Percentiles rank a stretch among this genome's conserved stretches.
Evolutionary conservation across 2,797 vertebrate genomes (phyloP).

Genomic region (Phoxinus dragarum): DNA sequence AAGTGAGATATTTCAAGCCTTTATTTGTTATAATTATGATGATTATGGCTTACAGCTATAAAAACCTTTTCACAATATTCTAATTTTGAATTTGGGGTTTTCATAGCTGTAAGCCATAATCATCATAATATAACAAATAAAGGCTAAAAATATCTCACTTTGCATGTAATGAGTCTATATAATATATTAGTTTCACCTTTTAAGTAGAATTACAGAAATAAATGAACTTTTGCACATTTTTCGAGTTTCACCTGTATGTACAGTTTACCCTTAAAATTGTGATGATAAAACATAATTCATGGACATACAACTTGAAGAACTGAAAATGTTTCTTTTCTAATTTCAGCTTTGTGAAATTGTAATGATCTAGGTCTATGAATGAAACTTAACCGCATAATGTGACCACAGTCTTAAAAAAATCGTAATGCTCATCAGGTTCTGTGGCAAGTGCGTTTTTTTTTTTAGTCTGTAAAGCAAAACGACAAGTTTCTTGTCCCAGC

Average conservation of each 20-base stretch:
- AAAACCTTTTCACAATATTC: no score
- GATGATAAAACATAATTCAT: neutral
- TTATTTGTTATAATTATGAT: no score
- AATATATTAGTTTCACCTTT: no score
- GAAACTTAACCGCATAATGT: neutral
- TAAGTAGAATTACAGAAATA: no score
- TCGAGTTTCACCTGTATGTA: neutral
- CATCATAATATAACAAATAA: no score
- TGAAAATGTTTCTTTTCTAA: neutral
- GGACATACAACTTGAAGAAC: neutral
- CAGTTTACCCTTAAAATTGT: neutral
- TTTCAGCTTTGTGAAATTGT: neutral
- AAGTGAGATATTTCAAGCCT: no score
- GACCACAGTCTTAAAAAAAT: neutral
- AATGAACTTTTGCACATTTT: no score
- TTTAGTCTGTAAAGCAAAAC: constrained; percentile 18
- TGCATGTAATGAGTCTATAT: no score
- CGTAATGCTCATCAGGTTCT: neutral
- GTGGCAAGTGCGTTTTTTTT: neutral
- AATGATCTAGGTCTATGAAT: neutral
- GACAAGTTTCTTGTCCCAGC: constrained; percentile 37
- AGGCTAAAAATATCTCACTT: no score
- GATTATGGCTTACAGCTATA: no score
- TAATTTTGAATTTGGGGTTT: no score
- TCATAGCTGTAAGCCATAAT: no score